Evolutionary conservation across 2,113 vertebrate genomes (phyloP).

Genomic region (Vidua macroura): DNA sequence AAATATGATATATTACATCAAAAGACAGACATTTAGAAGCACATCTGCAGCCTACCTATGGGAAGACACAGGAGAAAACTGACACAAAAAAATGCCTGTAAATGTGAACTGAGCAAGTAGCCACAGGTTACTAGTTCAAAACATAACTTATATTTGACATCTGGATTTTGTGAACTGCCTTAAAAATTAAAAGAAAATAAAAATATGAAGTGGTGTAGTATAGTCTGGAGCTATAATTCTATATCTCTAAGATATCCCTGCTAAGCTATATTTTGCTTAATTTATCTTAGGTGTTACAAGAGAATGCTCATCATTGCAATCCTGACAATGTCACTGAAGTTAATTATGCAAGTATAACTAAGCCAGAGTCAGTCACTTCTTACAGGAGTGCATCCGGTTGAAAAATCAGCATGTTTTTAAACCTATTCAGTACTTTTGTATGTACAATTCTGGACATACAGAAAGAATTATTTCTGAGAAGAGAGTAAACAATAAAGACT

Average conservation of each 20-base stretch:
- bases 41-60: constrained; percentile 21
- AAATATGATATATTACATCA: constrained; percentile 25
- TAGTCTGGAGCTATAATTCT: background rate
- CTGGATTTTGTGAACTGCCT: background rate
- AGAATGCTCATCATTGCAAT: background rate
- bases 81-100: background rate
- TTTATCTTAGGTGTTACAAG: background rate
- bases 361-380: too few species aligned
- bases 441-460: background rate
- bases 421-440: background rate
- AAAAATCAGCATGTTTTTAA: background rate
- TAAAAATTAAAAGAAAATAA: background rate
- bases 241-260: background rate
- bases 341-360: background rate
- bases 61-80: background rate
- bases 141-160: background rate
- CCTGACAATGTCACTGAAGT: background rate
- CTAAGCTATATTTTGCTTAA: background rate
- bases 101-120: constrained; percentile 1
- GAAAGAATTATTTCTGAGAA: background rate
- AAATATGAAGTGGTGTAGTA: background rate
- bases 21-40: background rate
- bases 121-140: constrained; percentile 24
- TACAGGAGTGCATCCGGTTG: fast-evolving
- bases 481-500: background rate